Percentiles rank a stretch among this genome's conserved stretches.
These are phyloP conservation scores for Pygocentrus nattereri DNA, from an alignment of 2,797 vertebrate genomes.

Conservation along the genomic window DNA sequence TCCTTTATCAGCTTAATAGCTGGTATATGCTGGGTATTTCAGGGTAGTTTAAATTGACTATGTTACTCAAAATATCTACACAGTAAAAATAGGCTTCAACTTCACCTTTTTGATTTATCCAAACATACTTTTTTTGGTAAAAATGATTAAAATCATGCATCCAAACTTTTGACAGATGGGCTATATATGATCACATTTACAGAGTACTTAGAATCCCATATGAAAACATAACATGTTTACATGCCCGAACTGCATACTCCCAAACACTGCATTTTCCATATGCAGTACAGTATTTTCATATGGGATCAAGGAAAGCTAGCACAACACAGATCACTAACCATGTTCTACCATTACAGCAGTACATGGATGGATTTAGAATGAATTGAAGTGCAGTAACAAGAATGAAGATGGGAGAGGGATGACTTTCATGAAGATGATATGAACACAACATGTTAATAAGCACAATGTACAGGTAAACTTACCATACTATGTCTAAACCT, in stretches of 20 bases:
- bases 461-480: background rate
- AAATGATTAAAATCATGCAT: too few relatives aligned
- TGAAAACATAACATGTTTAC: background rate
- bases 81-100: too few relatives aligned
- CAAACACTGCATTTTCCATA: background rate
- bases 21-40: too few relatives aligned
- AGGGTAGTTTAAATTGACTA: too few relatives aligned
- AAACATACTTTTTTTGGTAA: too few relatives aligned
- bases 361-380: background rate
- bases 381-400: background rate
- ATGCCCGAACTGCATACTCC: too few relatives aligned
- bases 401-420: background rate
- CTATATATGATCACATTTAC: background rate
- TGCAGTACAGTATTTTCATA: background rate
- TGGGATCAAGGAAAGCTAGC: background rate
- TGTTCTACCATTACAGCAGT: background rate
- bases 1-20: too few relatives aligned
- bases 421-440: slow-evolving; percentile 20
- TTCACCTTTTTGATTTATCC: too few relatives aligned
- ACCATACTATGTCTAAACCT: slow-evolving; percentile 4
- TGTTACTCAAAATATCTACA: too few relatives aligned
- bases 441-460: background rate
- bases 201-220: background rate
- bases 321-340: background rate
- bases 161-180: background rate